Evolutionary conservation across 2,113 vertebrate genomes (phyloP).

Genomic region (Sorex fumeus): DNA sequence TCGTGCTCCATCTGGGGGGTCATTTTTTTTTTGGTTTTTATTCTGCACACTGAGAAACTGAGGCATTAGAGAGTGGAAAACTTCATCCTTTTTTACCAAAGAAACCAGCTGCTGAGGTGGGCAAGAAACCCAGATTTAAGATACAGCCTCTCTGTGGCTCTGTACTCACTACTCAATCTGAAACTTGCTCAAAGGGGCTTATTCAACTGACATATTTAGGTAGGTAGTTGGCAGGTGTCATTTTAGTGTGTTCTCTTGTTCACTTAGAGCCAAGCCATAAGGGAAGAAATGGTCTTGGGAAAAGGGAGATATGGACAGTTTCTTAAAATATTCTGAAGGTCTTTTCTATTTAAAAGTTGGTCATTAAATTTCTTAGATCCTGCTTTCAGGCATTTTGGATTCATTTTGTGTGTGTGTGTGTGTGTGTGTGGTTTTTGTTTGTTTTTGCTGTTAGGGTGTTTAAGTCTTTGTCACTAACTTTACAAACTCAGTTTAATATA

Average conservation of each 20-base stretch:
- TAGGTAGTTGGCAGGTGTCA: not conserved
- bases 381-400: conserved; percentile 2
- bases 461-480: not conserved
- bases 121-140: not conserved
- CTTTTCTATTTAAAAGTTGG: not conserved
- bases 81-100: not conserved
- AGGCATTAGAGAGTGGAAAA: not conserved
- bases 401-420: no score
- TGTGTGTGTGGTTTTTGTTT: not conserved
- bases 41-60: conserved; percentile 19
- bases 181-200: not conserved
- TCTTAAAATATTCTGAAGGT: not conserved
- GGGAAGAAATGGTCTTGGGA: not conserved
- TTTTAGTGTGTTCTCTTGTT: not conserved
- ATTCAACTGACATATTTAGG: not conserved
- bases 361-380: not conserved
- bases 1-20: not conserved
- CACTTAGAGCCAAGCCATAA: not conserved
- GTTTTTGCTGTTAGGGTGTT: conserved; percentile 16
- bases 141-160: not conserved
- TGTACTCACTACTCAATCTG: not conserved
- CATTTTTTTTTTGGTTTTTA: not conserved
- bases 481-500: not conserved
- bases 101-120: not conserved
- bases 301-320: not conserved